Conservation (phyloP, 2,888 invertebrate genomes). For the Tetragonula carbonaria region DNA sequence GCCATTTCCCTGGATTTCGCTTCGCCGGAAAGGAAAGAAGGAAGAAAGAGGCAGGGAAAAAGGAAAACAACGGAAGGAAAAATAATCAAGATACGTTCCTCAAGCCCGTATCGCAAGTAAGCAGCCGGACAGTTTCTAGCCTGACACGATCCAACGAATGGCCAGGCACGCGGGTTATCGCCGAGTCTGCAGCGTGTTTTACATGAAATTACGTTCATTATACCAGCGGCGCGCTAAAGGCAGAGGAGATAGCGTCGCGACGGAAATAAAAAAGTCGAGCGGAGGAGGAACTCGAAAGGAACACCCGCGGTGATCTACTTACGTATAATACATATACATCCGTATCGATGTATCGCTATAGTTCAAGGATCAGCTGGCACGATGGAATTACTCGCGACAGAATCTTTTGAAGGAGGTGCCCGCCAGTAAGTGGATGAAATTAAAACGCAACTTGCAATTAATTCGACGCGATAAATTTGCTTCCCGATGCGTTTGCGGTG, state of each 20-base stretch:
- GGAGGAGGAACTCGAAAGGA: conserved; percentile 19
- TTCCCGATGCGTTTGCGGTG: too few species aligned
- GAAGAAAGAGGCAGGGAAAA: neutral
- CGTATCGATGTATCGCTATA: conserved; percentile 18
- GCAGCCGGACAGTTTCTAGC: neutral
- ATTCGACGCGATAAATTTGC: neutral
- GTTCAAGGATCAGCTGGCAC: conserved; percentile 5
- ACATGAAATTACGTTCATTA: conserved; percentile 32
- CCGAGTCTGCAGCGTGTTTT: conserved; percentile 12
- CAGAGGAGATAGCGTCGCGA: neutral
- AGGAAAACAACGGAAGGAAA: neutral
- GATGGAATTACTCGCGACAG: neutral
- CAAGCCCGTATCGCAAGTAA: neutral
- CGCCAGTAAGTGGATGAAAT: too few species aligned
- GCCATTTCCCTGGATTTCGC: neutral
- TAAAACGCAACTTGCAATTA: conserved; percentile 9
- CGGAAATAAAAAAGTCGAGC: conserved; percentile 15
- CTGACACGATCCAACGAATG: conserved; percentile 7
- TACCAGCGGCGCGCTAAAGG: neutral
- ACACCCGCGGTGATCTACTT: conserved; percentile 53
- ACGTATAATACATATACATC: neutral
- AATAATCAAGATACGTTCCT: conserved; percentile 4
- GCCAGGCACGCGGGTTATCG: neutral
- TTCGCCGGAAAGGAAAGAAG: too few species aligned
- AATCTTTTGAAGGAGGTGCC: too few species aligned